These are phyloP conservation scores for Entosphenus tridentatus DNA, from an alignment of 2,113 vertebrate species.

Conservation along the genomic window DNA sequence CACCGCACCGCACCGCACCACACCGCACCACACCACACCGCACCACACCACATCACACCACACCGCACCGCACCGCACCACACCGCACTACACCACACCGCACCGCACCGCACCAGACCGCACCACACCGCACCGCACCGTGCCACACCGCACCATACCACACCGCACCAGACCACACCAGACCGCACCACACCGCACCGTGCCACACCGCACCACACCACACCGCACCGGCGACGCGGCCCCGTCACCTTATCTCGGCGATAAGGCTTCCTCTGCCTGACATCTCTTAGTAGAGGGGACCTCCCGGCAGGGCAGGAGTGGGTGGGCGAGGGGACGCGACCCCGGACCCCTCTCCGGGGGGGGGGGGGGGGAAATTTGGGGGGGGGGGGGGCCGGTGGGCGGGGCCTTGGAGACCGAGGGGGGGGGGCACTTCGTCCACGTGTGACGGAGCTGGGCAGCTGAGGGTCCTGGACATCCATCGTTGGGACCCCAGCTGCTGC, in stretches of 20 bases:
- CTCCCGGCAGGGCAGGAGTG: background rate
- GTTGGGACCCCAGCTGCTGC: too few relatives aligned
- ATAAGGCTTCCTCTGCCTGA: constrained; percentile 13
- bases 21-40: background rate
- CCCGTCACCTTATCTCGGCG: constrained; percentile 23
- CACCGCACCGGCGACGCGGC: constrained; percentile 5
- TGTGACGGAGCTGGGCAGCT: too few relatives aligned
- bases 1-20: constrained; percentile 9
- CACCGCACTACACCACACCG: background rate
- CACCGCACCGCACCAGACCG: background rate
- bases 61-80: background rate
- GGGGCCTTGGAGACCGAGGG: too few relatives aligned
- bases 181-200: background rate
- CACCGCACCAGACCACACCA: background rate
- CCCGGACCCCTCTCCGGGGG: too few relatives aligned
- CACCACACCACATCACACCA: background rate
- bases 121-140: background rate
- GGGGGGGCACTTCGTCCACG: too few relatives aligned
- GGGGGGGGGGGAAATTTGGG: too few relatives aligned
- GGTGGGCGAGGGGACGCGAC: too few relatives aligned
- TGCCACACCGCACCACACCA: constrained; percentile 12
- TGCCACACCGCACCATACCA: background rate
- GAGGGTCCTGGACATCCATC: too few relatives aligned
- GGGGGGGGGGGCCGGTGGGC: too few relatives aligned
- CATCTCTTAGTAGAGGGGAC: background rate